phyloP scores from a whole-genome alignment of 2,888 invertebrate genomes.

The Allolobophora icterica region DNA sequence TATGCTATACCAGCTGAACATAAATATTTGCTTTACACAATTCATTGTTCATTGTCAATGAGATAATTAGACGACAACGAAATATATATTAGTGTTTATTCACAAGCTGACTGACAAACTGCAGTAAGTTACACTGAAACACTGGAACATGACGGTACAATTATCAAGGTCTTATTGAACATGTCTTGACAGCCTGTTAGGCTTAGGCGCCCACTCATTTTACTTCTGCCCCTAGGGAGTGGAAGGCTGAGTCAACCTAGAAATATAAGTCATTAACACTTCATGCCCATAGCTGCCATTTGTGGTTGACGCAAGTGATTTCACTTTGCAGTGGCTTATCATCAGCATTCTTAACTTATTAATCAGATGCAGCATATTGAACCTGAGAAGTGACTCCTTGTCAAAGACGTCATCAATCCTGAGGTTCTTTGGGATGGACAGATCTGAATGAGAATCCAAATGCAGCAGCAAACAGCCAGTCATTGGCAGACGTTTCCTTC shows the following conservation, averaged over 20 bases:
- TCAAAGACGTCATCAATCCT: conserved; percentile 76
- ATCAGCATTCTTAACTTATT: background rate
- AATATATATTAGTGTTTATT: no score
- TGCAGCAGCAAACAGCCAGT: conserved; percentile 80
- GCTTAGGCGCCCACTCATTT: no score
- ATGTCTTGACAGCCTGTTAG: no score
- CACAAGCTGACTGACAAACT: no score
- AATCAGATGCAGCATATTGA: background rate
- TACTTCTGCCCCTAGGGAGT: no score
- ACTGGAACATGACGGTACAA: no score
- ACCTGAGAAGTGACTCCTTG: conserved; percentile 70
- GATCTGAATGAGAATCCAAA: conserved; percentile 90
- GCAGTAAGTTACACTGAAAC: no score
- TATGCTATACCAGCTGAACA: background rate
- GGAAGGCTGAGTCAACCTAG: no score
- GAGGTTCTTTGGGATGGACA: conserved; percentile 82
- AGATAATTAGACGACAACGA: no score
- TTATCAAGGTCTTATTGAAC: no score
- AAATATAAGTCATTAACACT: background rate
- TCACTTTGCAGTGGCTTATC: background rate
- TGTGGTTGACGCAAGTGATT: no score
- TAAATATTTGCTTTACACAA: background rate
- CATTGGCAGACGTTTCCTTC: conserved; percentile 78
- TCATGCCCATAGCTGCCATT: background rate
- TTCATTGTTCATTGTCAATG: background rate